phyloP scores from a whole-genome alignment of 2,888 invertebrate species.

The Stramonita haemastoma region DNA sequence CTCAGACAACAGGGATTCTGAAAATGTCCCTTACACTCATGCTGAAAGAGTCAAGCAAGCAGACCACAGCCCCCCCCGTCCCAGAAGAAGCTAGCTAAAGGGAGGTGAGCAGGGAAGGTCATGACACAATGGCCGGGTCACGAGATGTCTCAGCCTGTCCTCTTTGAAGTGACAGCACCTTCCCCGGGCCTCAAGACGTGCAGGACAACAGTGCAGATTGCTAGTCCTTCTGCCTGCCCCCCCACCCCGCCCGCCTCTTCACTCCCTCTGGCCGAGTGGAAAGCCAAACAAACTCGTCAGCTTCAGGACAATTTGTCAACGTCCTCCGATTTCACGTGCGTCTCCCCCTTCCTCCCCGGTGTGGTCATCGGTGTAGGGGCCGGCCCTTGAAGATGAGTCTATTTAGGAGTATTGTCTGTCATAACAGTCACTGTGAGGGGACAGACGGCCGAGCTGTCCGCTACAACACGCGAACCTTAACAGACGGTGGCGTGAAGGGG shows the following conservation, averaged over 20 bases:
- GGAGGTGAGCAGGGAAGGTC: not conserved
- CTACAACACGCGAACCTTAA: not conserved
- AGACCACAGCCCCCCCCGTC: not conserved
- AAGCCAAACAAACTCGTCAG: constrained; percentile 17
- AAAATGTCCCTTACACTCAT: not conserved
- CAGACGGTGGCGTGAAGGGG: not conserved
- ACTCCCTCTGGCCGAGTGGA: constrained; percentile 12
- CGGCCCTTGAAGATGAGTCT: constrained; percentile 8
- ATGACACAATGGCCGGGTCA: constrained; percentile 25
- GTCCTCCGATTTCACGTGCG: constrained; percentile 27
- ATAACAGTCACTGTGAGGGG: not conserved
- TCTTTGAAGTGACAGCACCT: constrained; percentile 20
- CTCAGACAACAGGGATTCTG: not conserved
- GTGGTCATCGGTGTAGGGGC: constrained; percentile 18
- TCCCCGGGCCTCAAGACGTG: not conserved
- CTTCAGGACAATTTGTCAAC: not conserved
- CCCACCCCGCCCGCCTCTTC: not conserved
- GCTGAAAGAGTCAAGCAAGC: constrained; percentile 5
- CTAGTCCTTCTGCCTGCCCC: not conserved
- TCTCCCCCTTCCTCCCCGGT: not conserved
- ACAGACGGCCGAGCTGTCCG: not conserved
- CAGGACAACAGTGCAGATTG: not conserved
- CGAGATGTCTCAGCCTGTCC: not conserved
- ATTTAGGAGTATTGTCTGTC: constrained; percentile 16
- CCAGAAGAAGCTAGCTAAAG: not conserved